Evolutionary conservation across 2,113 vertebrate species (phyloP).

Genomic region (Semnopithecus entellus): DNA sequence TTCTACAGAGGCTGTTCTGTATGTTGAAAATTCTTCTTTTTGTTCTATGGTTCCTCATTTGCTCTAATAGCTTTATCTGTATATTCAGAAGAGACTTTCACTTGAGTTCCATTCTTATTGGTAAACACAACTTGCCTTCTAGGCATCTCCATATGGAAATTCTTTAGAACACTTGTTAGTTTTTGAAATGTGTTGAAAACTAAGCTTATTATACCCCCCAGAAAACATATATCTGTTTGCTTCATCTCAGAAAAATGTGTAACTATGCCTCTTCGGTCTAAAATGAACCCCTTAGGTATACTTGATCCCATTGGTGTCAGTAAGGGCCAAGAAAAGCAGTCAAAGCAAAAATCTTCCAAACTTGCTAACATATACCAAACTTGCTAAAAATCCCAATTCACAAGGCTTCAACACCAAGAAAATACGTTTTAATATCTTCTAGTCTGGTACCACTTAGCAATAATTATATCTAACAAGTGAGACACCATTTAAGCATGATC

Average conservation of each 20-base stretch:
- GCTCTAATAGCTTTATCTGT: not conserved
- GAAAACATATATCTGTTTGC: not conserved
- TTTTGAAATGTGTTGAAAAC: not conserved
- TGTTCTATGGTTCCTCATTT: not conserved
- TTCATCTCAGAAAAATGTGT: not conserved
- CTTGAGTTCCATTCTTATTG: not conserved
- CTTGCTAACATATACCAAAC: not conserved
- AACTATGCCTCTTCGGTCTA: not conserved
- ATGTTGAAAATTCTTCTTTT: not conserved
- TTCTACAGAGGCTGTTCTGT: not conserved
- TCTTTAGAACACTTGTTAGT: not conserved
- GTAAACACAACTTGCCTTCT: not conserved
- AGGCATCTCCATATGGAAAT: not conserved
- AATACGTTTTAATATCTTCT: not conserved
- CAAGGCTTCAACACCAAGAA: not conserved
- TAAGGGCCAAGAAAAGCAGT: not conserved
- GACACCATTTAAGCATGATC: not conserved
- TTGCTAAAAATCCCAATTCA: not conserved
- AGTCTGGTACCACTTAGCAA: not conserved
- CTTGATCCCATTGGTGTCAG: not conserved
- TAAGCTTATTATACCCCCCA: not conserved
- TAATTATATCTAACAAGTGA: not conserved
- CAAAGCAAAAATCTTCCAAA: not conserved
- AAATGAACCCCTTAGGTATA: not conserved
- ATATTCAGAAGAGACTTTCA: not conserved